Conservation (phyloP, 2,113 vertebrate species). For the Callionymus lyra region DNA sequence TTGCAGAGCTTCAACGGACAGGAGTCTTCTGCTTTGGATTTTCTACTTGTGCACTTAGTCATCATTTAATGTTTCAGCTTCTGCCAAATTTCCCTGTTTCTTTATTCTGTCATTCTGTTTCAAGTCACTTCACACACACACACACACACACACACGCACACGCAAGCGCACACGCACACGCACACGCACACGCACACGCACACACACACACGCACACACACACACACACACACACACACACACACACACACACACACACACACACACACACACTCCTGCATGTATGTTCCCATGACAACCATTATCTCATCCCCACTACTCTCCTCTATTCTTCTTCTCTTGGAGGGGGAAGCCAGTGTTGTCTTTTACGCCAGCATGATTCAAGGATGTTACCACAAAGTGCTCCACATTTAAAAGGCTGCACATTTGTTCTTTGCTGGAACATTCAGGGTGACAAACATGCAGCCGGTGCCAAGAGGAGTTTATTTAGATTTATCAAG, state of each 20-base stretch:
- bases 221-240: neutral
- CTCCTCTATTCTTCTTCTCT: conserved; percentile 9
- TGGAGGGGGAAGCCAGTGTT: conserved; percentile 18
- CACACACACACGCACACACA: conserved; percentile 8
- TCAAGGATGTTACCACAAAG: conserved; percentile 30
- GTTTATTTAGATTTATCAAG: too few species aligned
- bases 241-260: neutral
- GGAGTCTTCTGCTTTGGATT: too few species aligned
- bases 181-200: conserved; percentile 6
- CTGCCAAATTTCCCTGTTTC: conserved; percentile 33
- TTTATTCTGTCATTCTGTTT: conserved; percentile 53
- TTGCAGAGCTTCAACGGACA: too few species aligned
- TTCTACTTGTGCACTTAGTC: too few species aligned
- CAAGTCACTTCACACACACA: conserved; percentile 32
- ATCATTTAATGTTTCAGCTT: conserved; percentile 6
- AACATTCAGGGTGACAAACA: conserved; percentile 17
- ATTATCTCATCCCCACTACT: conserved; percentile 22
- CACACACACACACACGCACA: neutral
- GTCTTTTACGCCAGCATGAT: conserved; percentile 21
- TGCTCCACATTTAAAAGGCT: conserved; percentile 12
- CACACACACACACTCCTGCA: conserved; percentile 30
- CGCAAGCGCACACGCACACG: conserved; percentile 2
- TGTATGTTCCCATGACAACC: conserved; percentile 66
- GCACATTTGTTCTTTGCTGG: conserved; percentile 8
- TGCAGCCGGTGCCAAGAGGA: conserved; percentile 19